Evolutionary conservation across 2,113 vertebrate genomes (phyloP).

Genomic region (Phylloscopus whistleri): DNA sequence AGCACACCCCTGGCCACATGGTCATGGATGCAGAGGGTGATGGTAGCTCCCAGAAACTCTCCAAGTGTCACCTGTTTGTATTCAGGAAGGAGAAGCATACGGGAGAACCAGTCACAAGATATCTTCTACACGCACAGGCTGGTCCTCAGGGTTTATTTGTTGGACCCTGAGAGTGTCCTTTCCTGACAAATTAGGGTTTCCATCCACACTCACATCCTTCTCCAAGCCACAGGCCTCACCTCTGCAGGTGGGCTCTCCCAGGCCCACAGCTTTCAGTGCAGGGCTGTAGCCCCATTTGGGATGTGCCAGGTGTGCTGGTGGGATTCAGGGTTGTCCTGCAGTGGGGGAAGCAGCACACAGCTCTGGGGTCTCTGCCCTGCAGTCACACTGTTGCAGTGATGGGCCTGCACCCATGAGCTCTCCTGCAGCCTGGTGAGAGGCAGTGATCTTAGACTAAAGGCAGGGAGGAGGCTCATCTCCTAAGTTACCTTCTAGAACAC

Average conservation of each 20-base stretch:
- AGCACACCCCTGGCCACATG: neutral
- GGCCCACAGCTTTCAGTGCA: neutral
- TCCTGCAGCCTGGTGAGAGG: neutral
- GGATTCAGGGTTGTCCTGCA: neutral
- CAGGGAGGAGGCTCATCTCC: neutral
- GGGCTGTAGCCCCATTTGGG: neutral
- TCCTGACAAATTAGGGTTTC: neutral
- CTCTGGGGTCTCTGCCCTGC: neutral
- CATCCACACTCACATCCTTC: neutral
- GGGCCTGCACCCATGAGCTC: accelerated
- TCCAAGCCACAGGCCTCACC: neutral
- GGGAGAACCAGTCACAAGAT: accelerated
- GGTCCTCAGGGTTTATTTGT: neutral
- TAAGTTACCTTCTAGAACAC: neutral
- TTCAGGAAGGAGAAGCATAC: neutral
- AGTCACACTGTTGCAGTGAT: neutral
- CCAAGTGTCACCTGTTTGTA: neutral
- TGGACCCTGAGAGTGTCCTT: neutral
- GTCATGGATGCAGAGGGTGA: neutral
- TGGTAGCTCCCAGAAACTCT: neutral
- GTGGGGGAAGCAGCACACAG: neutral
- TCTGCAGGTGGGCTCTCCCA: neutral
- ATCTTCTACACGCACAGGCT: accelerated
- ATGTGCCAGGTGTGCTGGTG: accelerated
- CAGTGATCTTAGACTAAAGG: neutral